Evolutionary conservation across 2,888 invertebrate genomes (phyloP), one percentile per base, ranked within the genome.

Genomic region (Parelbella ahira): DNA sequence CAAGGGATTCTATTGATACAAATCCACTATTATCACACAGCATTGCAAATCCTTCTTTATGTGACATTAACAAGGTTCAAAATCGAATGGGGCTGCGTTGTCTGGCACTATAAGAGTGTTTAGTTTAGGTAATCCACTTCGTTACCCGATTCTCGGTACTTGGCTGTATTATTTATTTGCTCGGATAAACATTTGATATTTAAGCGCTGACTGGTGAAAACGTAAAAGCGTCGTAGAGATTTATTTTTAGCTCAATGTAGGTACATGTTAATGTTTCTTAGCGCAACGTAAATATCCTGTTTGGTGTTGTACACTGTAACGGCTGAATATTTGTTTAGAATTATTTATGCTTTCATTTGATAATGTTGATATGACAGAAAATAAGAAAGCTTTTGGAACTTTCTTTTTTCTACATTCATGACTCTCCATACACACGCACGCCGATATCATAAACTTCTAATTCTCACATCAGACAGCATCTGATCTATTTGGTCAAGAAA

Each of bases 1-100:
- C 72, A 76, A 77, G 68, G 62, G 68, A 64, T 60, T 60, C 68
- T 70, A 72, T 73, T 74, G 69, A 76, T 74, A 69, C 50, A 51
- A 48, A 53, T 50, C 48, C 44, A 41, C 25, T 39, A 20, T 32
- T 7, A 30, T n/a, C 37, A 23, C 41, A 34, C 34, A 29, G 15
- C 8, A 3, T 19, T 24, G 2, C 4, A 24, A 43, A 36, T 13
- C 10, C 11, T n/a, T 23, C 43, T 30, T 29, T 52, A 50, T 13
- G 2, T 0, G 1, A 4, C 7, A 0, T 5, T 0, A 1, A 10
- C 38, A 51, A 12, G 33, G 49, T 44, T 23, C 3, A 50, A 28
- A 36, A 23, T 43, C 6, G 13, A 8, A n/a, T n/a, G n/a, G n/a
- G n/a, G n/a, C n/a, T n/a, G n/a, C n/a, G n/a, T n/a, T n/a, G n/a